These are phyloP conservation scores for Coptodon bakossiorum DNA, from an alignment of 2,113 vertebrate genomes.

Conservation along the genomic window DNA sequence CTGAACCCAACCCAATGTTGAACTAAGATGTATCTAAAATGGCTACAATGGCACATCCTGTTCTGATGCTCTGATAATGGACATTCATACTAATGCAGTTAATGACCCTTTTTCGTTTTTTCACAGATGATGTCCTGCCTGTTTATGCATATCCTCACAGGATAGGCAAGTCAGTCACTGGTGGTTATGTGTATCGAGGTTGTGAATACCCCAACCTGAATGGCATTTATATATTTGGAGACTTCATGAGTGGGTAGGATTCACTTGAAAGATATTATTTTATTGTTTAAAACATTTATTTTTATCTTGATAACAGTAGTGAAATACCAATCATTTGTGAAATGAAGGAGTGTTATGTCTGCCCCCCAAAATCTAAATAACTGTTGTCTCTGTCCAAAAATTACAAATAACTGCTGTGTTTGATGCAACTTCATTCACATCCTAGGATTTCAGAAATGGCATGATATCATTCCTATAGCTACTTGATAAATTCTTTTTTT, in stretches of 20 bases:
- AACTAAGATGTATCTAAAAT: neutral
- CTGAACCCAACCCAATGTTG: neutral
- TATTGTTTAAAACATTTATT: neutral
- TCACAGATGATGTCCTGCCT: conserved; percentile 85
- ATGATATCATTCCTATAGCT: neutral
- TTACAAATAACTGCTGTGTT: neutral
- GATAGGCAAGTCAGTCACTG: conserved; percentile 90
- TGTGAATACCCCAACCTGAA: conserved; percentile 93
- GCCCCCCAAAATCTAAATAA: neutral
- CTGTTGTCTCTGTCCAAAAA: neutral
- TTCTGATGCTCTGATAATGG: neutral
- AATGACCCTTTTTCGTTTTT: neutral
- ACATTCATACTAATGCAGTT: neutral
- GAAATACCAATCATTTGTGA: neutral
- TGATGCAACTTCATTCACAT: neutral
- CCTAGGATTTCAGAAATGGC: neutral
- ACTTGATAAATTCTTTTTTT: neutral
- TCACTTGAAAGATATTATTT: neutral
- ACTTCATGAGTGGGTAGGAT: conserved; percentile 96
- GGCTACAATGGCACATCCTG: neutral
- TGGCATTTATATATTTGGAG: conserved; percentile 94
- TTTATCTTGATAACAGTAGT: neutral
- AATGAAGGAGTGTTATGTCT: neutral
- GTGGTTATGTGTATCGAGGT: conserved; percentile 90
- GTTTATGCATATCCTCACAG: conserved; percentile 93